Evolutionary conservation across 1,140 invertebrate species (phyloP).

Genomic region (Zaprionus tsacasi): DNA sequence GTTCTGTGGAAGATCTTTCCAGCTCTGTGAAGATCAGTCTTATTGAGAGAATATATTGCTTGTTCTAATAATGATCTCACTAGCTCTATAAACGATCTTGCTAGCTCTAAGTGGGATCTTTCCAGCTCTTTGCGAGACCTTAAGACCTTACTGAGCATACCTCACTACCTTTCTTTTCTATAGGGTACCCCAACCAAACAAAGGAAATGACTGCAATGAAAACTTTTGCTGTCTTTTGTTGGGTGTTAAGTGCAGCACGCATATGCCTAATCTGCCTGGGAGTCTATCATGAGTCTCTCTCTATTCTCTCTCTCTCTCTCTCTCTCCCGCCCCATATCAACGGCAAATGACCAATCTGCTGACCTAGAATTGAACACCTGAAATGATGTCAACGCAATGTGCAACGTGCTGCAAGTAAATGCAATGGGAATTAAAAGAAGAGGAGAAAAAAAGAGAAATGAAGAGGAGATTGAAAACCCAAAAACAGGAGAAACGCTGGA

Average conservation of each 20-base stretch:
- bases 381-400: conserved; percentile 43
- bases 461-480: conserved; percentile 8
- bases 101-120: too few relatives aligned
- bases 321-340: not conserved
- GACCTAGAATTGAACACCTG: conserved; percentile 56
- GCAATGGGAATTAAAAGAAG: conserved; percentile 60
- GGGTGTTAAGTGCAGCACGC: conserved; percentile 40
- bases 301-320: not conserved
- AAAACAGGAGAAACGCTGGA: conserved; percentile 8
- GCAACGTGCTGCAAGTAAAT: conserved; percentile 61
- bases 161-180: not conserved
- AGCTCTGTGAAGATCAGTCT: too few relatives aligned
- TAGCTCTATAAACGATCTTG: too few relatives aligned
- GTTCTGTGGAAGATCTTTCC: too few relatives aligned
- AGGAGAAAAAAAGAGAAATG: not conserved
- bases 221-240: conserved; percentile 15
- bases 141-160: not conserved
- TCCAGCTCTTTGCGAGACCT: too few relatives aligned
- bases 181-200: not conserved
- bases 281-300: not conserved
- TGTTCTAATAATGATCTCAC: too few relatives aligned
- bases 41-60: too few relatives aligned
- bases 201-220: conserved; percentile 39
- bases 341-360: conserved; percentile 26
- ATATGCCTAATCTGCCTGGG: conserved; percentile 61